Percentiles rank a stretch among this genome's conserved stretches.
These are phyloP conservation scores for Caenorhabditis sp. DNA, from an alignment of 2,888 invertebrate genomes.

Conservation along the genomic window DNA sequence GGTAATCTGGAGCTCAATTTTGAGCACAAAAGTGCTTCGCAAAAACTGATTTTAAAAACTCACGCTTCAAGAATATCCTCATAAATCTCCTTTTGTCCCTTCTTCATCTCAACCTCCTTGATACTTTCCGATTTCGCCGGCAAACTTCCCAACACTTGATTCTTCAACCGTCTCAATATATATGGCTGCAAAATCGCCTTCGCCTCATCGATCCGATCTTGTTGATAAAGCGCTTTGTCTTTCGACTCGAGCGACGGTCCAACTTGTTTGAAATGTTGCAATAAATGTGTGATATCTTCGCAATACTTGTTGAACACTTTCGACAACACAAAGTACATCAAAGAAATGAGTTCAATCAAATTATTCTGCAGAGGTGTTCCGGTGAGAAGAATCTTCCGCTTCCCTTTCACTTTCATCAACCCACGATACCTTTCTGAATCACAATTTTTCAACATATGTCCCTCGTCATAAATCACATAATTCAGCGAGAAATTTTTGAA, in stretches of 20 bases:
- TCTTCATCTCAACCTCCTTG: constrained; percentile 79
- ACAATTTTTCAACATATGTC: constrained; percentile 97
- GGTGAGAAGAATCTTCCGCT: constrained; percentile 86
- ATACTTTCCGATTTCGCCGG: constrained; percentile 83
- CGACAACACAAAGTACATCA: constrained; percentile 94
- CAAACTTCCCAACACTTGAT: constrained; percentile 76
- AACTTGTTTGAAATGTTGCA: constrained; percentile 62
- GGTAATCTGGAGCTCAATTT: neutral
- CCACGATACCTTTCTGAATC: constrained; percentile 79
- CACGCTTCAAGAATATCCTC: constrained; percentile 48
- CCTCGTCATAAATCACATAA: constrained; percentile 92
- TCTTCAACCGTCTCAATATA: constrained; percentile 85
- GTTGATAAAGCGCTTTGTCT: constrained; percentile 84
- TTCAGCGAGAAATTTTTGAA: constrained; percentile 81
- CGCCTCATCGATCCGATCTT: constrained; percentile 88
- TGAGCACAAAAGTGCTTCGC: neutral
- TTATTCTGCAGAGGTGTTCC: constrained; percentile 97
- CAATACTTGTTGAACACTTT: constrained; percentile 73
- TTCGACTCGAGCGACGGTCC: constrained; percentile 47
- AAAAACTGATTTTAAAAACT: neutral
- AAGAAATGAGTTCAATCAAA: constrained; percentile 87
- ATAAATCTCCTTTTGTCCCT: constrained; percentile 81
- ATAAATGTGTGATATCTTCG: constrained; percentile 59
- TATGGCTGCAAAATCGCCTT: constrained; percentile 96
- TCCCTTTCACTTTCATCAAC: constrained; percentile 76